Evolutionary conservation across 2,113 vertebrate species (phyloP).

Genomic region (Dascyllus trimaculatus): DNA sequence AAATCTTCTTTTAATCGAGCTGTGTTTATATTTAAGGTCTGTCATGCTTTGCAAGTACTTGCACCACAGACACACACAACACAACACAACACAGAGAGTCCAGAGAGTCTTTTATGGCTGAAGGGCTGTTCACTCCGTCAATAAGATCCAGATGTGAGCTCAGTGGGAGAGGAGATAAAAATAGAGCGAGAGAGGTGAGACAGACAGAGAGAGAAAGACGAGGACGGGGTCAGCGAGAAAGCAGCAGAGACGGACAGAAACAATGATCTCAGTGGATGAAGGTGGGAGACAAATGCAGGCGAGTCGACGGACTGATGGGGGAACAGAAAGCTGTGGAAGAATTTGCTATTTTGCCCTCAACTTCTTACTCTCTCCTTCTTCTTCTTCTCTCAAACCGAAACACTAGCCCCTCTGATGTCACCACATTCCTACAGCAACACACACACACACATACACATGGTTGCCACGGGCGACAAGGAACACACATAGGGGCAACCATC

Average conservation of each 20-base stretch:
- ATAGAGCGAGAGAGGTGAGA: slow-evolving; percentile 72
- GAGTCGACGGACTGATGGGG: slow-evolving; percentile 9
- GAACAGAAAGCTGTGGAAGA: slow-evolving; percentile 28
- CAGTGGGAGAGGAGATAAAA: slow-evolving; percentile 76
- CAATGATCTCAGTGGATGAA: slow-evolving; percentile 16
- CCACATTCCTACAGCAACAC: slow-evolving; percentile 68
- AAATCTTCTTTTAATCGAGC: slow-evolving; percentile 43
- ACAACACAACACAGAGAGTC: slow-evolving; percentile 28
- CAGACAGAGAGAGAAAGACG: slow-evolving; percentile 48
- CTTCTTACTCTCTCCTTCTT: slow-evolving; percentile 17
- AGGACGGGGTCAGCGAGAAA: slow-evolving; percentile 40
- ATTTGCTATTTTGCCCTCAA: slow-evolving; percentile 34
- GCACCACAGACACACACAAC: slow-evolving; percentile 16
- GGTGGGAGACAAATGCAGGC: background rate
- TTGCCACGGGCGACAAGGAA: slow-evolving; percentile 48
- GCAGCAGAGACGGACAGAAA: slow-evolving; percentile 31
- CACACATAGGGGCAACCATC: slow-evolving; percentile 51
- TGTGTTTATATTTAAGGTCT: slow-evolving; percentile 45
- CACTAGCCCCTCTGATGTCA: slow-evolving; percentile 70
- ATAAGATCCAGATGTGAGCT: slow-evolving; percentile 83
- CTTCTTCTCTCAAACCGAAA: slow-evolving; percentile 51
- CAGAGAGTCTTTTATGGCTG: slow-evolving; percentile 73
- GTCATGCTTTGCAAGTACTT: slow-evolving; percentile 31
- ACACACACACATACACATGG: slow-evolving; percentile 41
- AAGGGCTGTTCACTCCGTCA: slow-evolving; percentile 74